Conservation (phyloP, 1,140 invertebrate genomes). For the Cyclina sinensis region DNA sequence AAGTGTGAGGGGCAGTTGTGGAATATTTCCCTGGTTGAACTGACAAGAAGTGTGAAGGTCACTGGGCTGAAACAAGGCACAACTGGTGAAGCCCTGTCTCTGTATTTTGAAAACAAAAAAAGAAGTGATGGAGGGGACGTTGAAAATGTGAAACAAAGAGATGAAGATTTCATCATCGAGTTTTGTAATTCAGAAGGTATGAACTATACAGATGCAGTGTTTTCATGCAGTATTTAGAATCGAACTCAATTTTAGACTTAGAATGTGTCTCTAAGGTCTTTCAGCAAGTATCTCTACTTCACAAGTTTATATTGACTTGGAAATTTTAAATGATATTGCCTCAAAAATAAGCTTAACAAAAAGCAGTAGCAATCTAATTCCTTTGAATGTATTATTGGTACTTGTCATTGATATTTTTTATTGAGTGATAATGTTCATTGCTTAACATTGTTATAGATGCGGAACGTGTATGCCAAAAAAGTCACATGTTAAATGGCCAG, state of each 20-base stretch:
- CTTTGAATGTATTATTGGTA: too few relatives aligned
- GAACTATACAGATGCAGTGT: too few relatives aligned
- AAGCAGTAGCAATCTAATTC: too few relatives aligned
- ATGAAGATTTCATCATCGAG: neutral
- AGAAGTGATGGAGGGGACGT: slow-evolving; percentile 30
- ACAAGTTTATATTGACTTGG: too few relatives aligned
- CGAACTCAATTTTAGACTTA: too few relatives aligned
- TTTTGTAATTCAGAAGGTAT: slow-evolving; percentile 5
- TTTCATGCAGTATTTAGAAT: too few relatives aligned
- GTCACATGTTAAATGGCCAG: neutral
- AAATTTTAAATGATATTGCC: too few relatives aligned
- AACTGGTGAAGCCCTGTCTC: neutral
- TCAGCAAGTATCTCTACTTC: too few relatives aligned
- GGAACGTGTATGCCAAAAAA: slow-evolving; percentile 4
- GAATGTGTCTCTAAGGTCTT: too few relatives aligned
- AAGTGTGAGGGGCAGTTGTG: slow-evolving; percentile 4
- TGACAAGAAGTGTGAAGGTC: neutral
- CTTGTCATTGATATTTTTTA: too few relatives aligned
- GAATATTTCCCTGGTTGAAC: neutral
- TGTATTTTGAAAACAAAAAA: slow-evolving; percentile 47
- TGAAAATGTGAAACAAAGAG: neutral
- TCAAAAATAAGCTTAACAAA: too few relatives aligned
- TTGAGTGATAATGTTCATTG: too few relatives aligned
- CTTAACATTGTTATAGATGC: slow-evolving; percentile 18
- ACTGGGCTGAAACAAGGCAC: neutral